phyloP scores from a whole-genome alignment of 2,113 vertebrate species.

The Rhipidura dahli region DNA sequence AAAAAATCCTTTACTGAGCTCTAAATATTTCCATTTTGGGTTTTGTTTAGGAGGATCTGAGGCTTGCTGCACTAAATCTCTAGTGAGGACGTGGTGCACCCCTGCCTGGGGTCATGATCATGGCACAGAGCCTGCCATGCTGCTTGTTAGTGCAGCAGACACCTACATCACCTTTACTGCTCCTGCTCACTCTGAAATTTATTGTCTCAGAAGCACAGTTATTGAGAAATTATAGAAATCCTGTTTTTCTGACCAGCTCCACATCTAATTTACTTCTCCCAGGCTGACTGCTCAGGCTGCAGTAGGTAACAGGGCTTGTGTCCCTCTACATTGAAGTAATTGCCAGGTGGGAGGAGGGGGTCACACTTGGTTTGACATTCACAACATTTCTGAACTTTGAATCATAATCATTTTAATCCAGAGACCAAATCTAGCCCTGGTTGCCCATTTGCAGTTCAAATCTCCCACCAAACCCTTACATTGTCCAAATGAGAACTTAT shows the following conservation, averaged over 20 bases:
- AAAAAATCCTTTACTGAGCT: not conserved
- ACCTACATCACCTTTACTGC: not conserved
- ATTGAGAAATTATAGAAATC: not conserved
- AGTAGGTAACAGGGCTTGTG: not conserved
- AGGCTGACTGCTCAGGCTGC: not conserved
- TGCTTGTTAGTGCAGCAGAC: not conserved
- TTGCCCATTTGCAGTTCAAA: not conserved
- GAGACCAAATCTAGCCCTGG: not conserved
- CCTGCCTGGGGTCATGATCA: not conserved
- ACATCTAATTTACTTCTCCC: not conserved
- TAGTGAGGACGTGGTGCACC: not conserved
- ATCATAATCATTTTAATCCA: fast-evolving
- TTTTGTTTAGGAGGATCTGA: not conserved
- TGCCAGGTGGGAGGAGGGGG: not conserved
- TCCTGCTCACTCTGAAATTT: not conserved
- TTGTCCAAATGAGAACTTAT: not conserved
- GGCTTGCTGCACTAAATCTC: not conserved
- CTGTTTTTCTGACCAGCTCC: not conserved
- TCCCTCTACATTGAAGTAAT: not conserved
- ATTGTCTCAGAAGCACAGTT: not conserved
- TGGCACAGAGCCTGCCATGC: not conserved
- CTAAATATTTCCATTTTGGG: not conserved
- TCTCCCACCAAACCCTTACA: not conserved
- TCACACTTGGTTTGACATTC: not conserved
- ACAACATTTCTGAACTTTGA: not conserved